Evolutionary conservation across 2,797 vertebrate genomes (phyloP).

Genomic region (Garrulus glandarius): DNA sequence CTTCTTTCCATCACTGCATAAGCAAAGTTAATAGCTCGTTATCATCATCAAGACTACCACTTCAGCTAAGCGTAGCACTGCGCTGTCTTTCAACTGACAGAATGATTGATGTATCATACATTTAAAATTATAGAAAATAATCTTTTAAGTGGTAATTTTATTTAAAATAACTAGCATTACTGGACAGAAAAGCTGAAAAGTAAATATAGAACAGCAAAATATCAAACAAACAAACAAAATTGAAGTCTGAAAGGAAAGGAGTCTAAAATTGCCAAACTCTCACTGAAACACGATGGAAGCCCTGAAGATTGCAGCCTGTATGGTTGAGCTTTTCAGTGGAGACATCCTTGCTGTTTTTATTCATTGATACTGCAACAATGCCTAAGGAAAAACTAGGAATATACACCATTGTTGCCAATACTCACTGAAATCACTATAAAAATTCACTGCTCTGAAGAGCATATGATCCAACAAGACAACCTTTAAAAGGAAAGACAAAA

Average conservation of each 20-base stretch:
- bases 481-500: conserved; percentile 16
- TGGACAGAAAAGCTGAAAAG: not conserved
- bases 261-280: not conserved
- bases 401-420: not conserved
- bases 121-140: conserved; percentile 32
- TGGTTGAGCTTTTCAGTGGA: not conserved
- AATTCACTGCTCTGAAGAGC: not conserved
- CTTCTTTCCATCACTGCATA: not conserved
- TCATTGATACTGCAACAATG: not conserved
- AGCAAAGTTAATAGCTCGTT: conserved; percentile 8
- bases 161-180: not conserved
- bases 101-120: not conserved
- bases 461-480: not conserved
- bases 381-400: not conserved
- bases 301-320: not conserved
- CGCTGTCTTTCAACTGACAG: not conserved
- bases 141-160: not conserved
- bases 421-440: not conserved
- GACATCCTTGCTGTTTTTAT: not conserved
- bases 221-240: not conserved
- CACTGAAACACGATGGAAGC: not conserved
- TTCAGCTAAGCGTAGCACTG: not conserved
- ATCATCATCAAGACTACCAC: not conserved
- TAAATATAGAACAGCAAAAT: not conserved
- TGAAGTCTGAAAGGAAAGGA: not conserved